Evolutionary conservation across 2,797 vertebrate genomes (phyloP), one percentile per base, ranked within the genome.

Genomic region (Numenius phaeopus): DNA sequence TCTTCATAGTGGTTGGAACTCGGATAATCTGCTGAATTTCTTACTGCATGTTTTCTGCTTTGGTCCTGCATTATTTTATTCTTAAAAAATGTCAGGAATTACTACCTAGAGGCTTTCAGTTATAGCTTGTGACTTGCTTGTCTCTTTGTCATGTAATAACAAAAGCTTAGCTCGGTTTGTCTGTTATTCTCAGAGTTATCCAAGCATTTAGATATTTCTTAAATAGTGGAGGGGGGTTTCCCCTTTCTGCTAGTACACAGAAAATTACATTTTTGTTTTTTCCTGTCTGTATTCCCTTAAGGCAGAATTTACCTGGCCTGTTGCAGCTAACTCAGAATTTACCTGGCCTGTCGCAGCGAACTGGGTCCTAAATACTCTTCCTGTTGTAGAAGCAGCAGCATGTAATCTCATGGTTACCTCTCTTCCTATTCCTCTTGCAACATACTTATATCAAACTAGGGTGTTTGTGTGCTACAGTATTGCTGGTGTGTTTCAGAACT

Each of bases 11-110:
- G n/a, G 20, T 40, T 73, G 42, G 44, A 95, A 94, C 54, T 83
- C 40, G 7, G 29, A 32, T 66, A 58, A 50, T 34, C 37, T 80
- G 18, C 40, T 69, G 55, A 34, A 58, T 49, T 94, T 87, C 49
- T 71, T 91, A 21, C 19, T 70, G 22, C 14, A 3, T 91, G 5
- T 66, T 91, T 88, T 96, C 44, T 95, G 40, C 32, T 95, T 83
- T 81, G 10, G 8, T 49, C 23, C 19, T 87, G 32, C 17, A 26
- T 70, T 70, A 70, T 87, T 96, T 83, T 93, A 27, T 75, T 75
- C 4, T 2, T 44, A 71, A 84, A 95, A 91, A 95, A 97, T 93
- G 70, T 61, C 59, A 94, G 84, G 93, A 96, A 96, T 97, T 93
- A 55, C 34, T 89, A 70, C 94, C 93, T 92, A 16, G 57, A 92